These are phyloP conservation scores for Emydura subglobosa DNA, from an alignment of 2,113 vertebrate species.

Conservation along the genomic window DNA sequence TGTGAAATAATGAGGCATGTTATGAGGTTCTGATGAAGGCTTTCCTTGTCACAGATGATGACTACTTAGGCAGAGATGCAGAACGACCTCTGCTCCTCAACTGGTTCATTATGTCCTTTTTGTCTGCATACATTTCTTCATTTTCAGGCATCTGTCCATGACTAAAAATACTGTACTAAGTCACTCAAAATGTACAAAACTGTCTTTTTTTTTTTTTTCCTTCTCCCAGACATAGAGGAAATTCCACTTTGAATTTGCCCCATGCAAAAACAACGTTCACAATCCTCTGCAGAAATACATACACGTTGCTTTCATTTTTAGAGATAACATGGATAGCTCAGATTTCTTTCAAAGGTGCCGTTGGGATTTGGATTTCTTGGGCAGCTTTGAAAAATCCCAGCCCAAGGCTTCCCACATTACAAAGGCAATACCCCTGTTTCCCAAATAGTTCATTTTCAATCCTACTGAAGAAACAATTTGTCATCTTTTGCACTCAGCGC, in stretches of 20 bases:
- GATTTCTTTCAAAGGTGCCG: not conserved
- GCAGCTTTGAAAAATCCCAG: not conserved
- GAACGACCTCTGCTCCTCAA: accelerated
- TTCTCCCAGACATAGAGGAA: not conserved
- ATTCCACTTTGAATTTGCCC: constrained; percentile 8
- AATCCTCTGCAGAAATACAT: not conserved
- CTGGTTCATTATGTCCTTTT: not conserved
- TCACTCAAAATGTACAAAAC: not conserved
- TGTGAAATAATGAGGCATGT: not conserved
- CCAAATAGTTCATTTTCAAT: not conserved
- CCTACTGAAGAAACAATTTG: not conserved
- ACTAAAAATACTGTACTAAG: not conserved
- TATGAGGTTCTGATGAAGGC: not conserved
- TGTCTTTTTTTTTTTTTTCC: not conserved
- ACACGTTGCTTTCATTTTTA: not conserved
- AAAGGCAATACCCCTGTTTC: not conserved
- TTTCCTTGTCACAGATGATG: not conserved
- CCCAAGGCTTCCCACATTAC: accelerated
- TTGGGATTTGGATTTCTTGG: not conserved
- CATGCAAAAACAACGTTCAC: not conserved
- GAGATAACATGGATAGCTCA: not conserved
- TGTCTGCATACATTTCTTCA: not conserved
- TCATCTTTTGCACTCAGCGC: not conserved
- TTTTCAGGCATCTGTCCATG: not conserved
- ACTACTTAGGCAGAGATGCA: not conserved